Percentiles rank a stretch among this genome's conserved stretches.
phyloP scores from a whole-genome alignment of 1,140 invertebrate species.

The Saxidomus purpurata region DNA sequence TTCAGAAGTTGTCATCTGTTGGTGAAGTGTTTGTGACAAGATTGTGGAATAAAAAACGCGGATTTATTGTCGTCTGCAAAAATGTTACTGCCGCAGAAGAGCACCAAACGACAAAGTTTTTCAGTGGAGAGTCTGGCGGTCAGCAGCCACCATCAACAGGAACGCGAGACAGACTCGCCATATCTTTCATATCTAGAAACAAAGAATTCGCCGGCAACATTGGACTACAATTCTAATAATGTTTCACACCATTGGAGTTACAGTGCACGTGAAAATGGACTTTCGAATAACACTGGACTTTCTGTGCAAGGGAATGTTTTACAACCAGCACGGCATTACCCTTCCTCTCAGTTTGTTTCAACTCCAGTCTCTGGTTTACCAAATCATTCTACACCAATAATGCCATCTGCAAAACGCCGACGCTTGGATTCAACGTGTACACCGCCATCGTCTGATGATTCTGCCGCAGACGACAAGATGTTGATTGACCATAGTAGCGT shows the following conservation, averaged over 20 bases:
- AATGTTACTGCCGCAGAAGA: constrained; percentile 34
- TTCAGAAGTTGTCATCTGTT: too few species aligned
- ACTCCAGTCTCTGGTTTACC: neutral
- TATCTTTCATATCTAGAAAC: constrained; percentile 7
- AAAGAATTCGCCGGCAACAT: neutral
- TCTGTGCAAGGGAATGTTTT: neutral
- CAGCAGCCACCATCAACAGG: constrained; percentile 49
- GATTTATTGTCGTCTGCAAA: neutral
- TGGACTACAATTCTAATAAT: constrained; percentile 15
- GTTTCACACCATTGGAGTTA: neutral
- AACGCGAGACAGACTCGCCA: neutral
- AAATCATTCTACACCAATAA: constrained; percentile 41
- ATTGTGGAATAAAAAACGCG: neutral
- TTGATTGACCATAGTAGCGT: constrained; percentile 32
- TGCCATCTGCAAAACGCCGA: constrained; percentile 39
- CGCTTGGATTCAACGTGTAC: constrained; percentile 45
- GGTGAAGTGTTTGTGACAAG: too few species aligned
- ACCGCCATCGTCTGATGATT: constrained; percentile 41
- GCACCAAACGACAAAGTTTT: constrained; percentile 59
- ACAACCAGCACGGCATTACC: neutral
- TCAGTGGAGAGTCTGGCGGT: constrained; percentile 57
- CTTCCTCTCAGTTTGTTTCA: neutral
- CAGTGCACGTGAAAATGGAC: neutral
- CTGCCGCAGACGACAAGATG: constrained; percentile 31
- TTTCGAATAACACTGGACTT: neutral